Evolutionary conservation across 1,140 invertebrate species (phyloP), one percentile per base, ranked within the genome.

Genomic region (Vollenhovia emeryi): DNA sequence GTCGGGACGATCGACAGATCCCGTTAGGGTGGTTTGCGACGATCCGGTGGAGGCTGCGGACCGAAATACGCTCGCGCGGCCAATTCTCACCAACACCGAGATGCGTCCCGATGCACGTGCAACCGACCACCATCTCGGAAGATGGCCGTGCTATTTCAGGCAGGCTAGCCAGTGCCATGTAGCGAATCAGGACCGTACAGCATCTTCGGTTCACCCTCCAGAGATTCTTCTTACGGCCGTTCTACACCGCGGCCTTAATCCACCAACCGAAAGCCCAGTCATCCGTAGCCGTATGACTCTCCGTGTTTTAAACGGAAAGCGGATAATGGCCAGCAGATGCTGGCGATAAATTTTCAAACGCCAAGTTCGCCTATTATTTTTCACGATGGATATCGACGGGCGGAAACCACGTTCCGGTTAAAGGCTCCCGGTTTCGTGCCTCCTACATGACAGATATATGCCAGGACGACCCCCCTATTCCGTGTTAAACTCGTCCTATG

Each of bases 91-190:
- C 36, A 90, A 92, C 84, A 91, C 91, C 64, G 9, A 43, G 45
- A 45, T 66, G 68, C 76, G 86, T 79, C 59, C 52, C 82, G 83
- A 85, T 92, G 86, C 87, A 90, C 82, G 86, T 91, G 86, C 87
- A 87, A 71, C 59, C 89, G 60, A 91, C 90, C 87, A 92, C 88
- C 88, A 91, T 85, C 87, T 83, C 85, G 83, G 87, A 89, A 88
- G 84, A 89, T 90, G 90, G 92, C 88, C 90, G 90, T 86, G 92
- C 93, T 94, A 94, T 94, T 94, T 94, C 93, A 93, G 89, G 93
- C 91, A 79, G 88, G 69, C 91, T 89, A 92, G 92, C 91, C 89
- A 92, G 87, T 91, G 89, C 91, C 87, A 91, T 92, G 89, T 91
- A 91, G 89, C 85, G 84, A 79, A 62, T 73, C 92, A 93, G 92